phyloP scores from a whole-genome alignment of 2,888 invertebrate species.

The Drosophila mulleri region DNA sequence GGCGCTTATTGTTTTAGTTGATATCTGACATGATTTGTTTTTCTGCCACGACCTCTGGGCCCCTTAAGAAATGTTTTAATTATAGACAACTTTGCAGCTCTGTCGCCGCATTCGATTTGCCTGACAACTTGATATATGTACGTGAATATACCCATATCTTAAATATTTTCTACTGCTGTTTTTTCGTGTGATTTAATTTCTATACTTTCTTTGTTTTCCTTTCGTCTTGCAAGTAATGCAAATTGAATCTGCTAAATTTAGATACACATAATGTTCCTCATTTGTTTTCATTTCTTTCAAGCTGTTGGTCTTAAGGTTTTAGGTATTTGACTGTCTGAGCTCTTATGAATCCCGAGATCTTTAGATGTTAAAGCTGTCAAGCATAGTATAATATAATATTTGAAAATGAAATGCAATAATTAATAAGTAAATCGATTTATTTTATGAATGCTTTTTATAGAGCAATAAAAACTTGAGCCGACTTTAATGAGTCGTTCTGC shows the following conservation, averaged over 20 bases:
- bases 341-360: no score
- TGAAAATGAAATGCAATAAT: background rate
- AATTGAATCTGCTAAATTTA: no score
- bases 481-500: conserved; percentile 6
- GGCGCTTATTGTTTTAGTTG: conserved; percentile 74
- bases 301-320: no score
- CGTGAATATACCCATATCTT: background rate
- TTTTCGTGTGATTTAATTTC: background rate
- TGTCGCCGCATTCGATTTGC: conserved; percentile 30
- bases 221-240: background rate
- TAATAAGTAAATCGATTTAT: conserved; percentile 1
- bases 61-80: conserved; percentile 54
- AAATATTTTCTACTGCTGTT: background rate
- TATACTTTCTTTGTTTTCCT: background rate
- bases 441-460: background rate
- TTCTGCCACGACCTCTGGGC: conserved; percentile 16
- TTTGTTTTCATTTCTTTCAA: no score
- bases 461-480: background rate
- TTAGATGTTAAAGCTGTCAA: no score
- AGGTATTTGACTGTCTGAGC: no score
- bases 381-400: no score
- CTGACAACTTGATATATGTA: conserved; percentile 27
- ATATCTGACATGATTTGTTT: conserved; percentile 74
- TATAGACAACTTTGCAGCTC: conserved; percentile 25
- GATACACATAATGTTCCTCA: no score